Conservation (phyloP, 1,140 invertebrate species). For the Drosophila bifasciata region DNA sequence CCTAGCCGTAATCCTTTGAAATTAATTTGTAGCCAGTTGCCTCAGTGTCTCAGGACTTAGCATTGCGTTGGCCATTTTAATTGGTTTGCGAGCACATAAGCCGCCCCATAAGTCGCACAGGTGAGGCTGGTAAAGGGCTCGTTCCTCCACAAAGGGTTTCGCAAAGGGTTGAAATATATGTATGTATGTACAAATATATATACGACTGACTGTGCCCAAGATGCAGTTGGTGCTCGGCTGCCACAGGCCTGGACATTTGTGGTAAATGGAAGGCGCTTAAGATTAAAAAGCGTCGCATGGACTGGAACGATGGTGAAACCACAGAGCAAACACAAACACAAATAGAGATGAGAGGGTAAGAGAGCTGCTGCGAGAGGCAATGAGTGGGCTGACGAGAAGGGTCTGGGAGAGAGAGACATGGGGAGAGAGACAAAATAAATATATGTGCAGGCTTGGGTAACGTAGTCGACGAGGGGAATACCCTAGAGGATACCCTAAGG, state of each 20-base stretch:
- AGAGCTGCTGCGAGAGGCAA: not conserved
- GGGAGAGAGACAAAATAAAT: constrained; percentile 34
- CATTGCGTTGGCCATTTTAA: constrained; percentile 73
- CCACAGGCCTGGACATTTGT: constrained; percentile 61
- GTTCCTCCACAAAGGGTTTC: constrained; percentile 15
- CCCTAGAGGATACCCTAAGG: not conserved
- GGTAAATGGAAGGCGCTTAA: constrained; percentile 80
- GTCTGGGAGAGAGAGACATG: not conserved
- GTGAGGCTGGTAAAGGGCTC: constrained; percentile 42
- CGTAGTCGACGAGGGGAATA: not conserved
- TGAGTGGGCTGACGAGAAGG: not conserved
- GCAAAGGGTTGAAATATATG: constrained; percentile 1
- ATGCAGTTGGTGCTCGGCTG: constrained; percentile 24
- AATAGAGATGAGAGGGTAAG: constrained; percentile 37
- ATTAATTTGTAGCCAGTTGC: constrained; percentile 70
- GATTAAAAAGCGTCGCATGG: constrained; percentile 67
- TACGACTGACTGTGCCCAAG: constrained; percentile 33
- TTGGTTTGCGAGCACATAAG: constrained; percentile 75
- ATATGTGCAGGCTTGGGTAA: constrained; percentile 8
- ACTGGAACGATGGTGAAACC: constrained; percentile 64
- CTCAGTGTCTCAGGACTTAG: constrained; percentile 32
- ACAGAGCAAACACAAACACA: constrained; percentile 78
- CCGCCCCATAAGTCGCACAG: constrained; percentile 64
- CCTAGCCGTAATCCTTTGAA: constrained; percentile 53
- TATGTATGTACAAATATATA: constrained; percentile 26